Conservation (phyloP, 2,113 vertebrate genomes). For the Lepisosteus oculatus region DNA sequence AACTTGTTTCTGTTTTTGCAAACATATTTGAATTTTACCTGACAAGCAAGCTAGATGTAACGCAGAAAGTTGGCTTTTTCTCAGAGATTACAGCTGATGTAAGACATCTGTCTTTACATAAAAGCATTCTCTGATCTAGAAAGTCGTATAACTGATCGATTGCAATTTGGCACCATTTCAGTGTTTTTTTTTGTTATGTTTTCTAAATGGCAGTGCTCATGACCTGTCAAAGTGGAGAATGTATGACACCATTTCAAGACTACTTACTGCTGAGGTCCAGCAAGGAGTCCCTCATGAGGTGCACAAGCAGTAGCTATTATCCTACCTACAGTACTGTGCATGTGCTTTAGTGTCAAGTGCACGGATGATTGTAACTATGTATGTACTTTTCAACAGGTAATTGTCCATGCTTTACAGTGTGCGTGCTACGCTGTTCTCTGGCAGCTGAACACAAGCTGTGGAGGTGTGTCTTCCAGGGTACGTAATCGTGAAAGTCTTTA, state of each 20-base stretch:
- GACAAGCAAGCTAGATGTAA: too few relatives aligned
- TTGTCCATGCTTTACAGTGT: conserved; percentile 74
- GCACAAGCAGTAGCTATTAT: background rate
- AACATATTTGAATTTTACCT: too few relatives aligned
- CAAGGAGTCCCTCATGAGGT: conserved; percentile 18
- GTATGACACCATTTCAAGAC: conserved; percentile 63
- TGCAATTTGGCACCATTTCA: too few relatives aligned
- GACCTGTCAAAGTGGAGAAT: conserved; percentile 74
- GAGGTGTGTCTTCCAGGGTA: conserved; percentile 68
- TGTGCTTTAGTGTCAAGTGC: background rate
- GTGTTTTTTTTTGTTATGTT: conserved; percentile 11
- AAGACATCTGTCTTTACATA: too few relatives aligned
- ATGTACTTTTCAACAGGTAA: conserved; percentile 58
- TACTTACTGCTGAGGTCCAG: conserved; percentile 60
- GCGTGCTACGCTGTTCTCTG: conserved; percentile 75
- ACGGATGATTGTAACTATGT: background rate
- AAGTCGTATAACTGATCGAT: too few relatives aligned
- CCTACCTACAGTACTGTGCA: background rate
- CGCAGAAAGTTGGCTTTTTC: too few relatives aligned
- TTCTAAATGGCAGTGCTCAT: conserved; percentile 66
- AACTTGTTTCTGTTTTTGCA: too few relatives aligned
- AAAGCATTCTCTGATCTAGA: too few relatives aligned
- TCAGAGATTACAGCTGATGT: too few relatives aligned
- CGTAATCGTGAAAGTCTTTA: conserved; percentile 15
- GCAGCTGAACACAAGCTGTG: conserved; percentile 66